Base-by-base conservation (phyloP, 2,113 vertebrate species). In the Saguinus imperator region DNA sequence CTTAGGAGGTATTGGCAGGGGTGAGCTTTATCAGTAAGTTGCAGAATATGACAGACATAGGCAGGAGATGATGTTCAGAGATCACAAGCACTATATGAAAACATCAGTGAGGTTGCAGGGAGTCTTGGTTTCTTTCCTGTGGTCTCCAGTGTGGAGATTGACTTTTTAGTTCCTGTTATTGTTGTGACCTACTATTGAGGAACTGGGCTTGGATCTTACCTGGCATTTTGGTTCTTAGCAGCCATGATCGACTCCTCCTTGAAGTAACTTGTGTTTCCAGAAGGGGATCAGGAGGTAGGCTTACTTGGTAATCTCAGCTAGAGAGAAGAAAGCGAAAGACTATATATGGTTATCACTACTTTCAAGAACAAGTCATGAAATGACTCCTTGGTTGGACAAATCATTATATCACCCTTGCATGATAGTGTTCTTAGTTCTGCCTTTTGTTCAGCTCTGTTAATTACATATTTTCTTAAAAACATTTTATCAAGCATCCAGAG, bases 391-490 rank as follows among this genome's bases (percentile, higher is more conserved):
- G 25, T 82, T 84, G 14, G 35, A 84, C 45, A 79, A 18, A 75
- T 68, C 27, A 55, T 13, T 68, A 43, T 66, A 89, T 73, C 14
- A 73, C 25, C n/a, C 45, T 3, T 17, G 10, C 32, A 7, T n/a
- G 18, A 64, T 70, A 79, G 7, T 55, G 18, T 75, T 68, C 55
- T 43, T 58, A 87, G 57, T 13, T 82, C 27, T 82, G n/a, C 43
- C 55, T 91, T 96, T 95, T 90, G 12, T 91, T 89, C 48, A 89
- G 50, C 27, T 92, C 40, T 94, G 45, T 95, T 94, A 95, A 89
- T 96, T 82, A 48, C 8, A 66, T 80, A 70, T 94, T 66, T 50
- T 17, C 77, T 64, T 92, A 58, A 89, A 80, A 83, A 73, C n/a
- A 50, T 73, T 87, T 92, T 83, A 83, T 87, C 68, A 86, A 48